These are phyloP conservation scores for Atopsyche davidsoni DNA, from an alignment of 1,140 invertebrate genomes.

Conservation along the genomic window DNA sequence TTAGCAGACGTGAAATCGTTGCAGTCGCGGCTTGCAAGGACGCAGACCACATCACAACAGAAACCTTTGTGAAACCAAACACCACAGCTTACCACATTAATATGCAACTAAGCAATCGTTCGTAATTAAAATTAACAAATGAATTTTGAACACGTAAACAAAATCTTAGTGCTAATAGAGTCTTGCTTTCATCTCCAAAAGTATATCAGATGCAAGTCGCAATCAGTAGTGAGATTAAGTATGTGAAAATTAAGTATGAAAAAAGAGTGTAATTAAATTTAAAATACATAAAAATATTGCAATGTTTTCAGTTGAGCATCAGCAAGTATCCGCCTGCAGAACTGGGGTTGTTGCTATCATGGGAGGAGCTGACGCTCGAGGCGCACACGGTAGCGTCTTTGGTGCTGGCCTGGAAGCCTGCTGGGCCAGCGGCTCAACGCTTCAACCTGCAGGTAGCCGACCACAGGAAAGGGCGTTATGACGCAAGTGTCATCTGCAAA, in stretches of 20 bases:
- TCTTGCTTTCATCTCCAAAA: conserved; percentile 2
- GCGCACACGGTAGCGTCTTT: conserved; percentile 44
- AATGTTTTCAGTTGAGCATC: conserved; percentile 51
- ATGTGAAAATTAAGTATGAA: neutral
- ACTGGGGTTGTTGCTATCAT: conserved; percentile 49
- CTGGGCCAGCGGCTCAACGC: conserved; percentile 50
- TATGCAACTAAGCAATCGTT: no score
- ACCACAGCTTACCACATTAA: no score
- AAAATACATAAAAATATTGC: neutral
- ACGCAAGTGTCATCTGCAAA: conserved; percentile 59
- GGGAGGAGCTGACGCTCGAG: conserved; percentile 44
- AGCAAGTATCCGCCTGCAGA: conserved; percentile 52
- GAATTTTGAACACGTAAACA: neutral
- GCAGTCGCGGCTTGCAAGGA: neutral
- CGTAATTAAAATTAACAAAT: neutral
- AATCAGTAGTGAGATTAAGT: neutral
- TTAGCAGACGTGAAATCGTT: neutral
- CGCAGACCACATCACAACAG: neutral
- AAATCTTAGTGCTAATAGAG: neutral
- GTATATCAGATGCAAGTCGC: conserved; percentile 6
- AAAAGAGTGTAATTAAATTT: neutral
- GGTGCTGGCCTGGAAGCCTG: conserved; percentile 56
- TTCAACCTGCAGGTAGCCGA: conserved; percentile 58
- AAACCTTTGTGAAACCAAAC: neutral
- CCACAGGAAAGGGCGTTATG: conserved; percentile 56